Evolutionary conservation across 2,888 invertebrate species (phyloP), one percentile per base, ranked within the genome.

Genomic region (Drosophila histrio): DNA sequence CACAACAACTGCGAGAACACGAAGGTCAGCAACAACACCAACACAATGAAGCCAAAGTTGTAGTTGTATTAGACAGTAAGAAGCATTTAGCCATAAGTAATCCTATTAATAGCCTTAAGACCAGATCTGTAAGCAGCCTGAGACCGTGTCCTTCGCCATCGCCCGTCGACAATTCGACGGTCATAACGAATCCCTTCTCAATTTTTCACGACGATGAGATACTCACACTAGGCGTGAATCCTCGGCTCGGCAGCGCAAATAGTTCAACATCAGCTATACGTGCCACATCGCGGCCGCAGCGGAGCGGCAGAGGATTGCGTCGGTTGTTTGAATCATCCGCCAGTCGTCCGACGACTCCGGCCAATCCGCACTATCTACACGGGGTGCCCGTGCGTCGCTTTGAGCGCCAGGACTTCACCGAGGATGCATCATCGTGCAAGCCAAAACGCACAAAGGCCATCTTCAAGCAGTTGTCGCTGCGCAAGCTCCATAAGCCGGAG

Each of bases 121-220:
- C 79, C 74, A 83, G 77, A 77, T 83, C 85, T 26, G 67, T 88
- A 75, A 87, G 84, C 79, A 89, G 79, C 63, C 64, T 88, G 43
- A 44, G 52, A 30, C 9, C 52, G 13, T 28, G 22, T 9, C 32
- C 32, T 2, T 22, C 34, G 21, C 49, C 39, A 11, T 56, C 70
- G 53, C 60, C 67, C 43, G 50, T 67, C 44, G 90, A 90, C 34
- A 89, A 86, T 70, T 91, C 90, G 28, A 91, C 90, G 58, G 91
- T 91, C 22, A 91, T 91, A 28, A 91, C 91, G 8, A 91, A 91
- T 77, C 91, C 91, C 22, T 91, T 91, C 69, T 91, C 91, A 43
- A 91, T 90, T 28, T 91, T 90, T 36, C 90, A 91, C 58, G 91
- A 91, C 28, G 88, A 89, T 44, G 87, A 87, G 50, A 84, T 88